Percentiles rank a stretch among this genome's conserved stretches.
Conservation (phyloP, 2,113 vertebrate genomes). For the Caretta caretta region DNA sequence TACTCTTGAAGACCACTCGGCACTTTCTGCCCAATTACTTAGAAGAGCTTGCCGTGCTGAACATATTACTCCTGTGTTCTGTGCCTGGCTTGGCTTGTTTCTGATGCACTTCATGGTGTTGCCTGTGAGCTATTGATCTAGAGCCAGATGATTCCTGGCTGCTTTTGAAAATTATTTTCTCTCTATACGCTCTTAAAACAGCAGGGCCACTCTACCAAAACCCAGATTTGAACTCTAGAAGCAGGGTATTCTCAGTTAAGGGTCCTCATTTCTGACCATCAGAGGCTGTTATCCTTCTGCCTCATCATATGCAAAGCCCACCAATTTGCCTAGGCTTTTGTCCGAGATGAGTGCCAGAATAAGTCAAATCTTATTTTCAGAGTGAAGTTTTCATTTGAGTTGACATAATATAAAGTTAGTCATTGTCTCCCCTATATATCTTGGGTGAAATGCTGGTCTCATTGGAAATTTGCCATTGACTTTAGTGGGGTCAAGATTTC, state of each 20-base stretch:
- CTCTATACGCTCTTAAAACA: background rate
- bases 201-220: background rate
- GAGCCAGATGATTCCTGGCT: background rate
- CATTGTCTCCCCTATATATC: background rate
- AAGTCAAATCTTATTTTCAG: background rate
- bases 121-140: background rate
- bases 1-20: background rate
- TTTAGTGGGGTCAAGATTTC: background rate
- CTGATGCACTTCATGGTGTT: background rate
- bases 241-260: background rate
- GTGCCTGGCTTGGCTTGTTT: background rate
- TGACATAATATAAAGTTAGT: background rate
- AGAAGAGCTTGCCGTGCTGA: background rate
- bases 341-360: background rate
- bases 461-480: background rate
- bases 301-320: background rate
- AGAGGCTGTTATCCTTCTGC: background rate
- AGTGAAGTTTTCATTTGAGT: background rate
- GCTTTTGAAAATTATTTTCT: background rate
- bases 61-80: background rate
- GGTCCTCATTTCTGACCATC: background rate
- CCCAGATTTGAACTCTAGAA: background rate
- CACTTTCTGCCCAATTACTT: background rate
- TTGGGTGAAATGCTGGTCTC: background rate
- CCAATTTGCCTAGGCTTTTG: background rate